phyloP scores from a whole-genome alignment of 2,113 vertebrate species.

The Actenoides hombroni region DNA sequence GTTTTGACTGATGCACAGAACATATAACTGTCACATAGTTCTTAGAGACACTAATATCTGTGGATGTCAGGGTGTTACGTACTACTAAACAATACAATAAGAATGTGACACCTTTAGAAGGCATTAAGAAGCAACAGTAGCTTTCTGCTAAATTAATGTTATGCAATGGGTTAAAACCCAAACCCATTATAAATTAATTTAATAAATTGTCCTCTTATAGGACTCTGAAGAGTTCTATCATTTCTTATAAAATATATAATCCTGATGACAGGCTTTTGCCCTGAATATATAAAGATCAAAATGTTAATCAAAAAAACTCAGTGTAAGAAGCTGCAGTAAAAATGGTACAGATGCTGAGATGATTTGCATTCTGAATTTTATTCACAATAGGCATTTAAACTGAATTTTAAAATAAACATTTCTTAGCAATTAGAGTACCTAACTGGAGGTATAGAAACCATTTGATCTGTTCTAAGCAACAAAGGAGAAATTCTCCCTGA shows the following conservation, averaged over 20 bases:
- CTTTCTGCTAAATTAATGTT: not conserved
- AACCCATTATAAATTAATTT: not conserved
- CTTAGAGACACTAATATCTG: not conserved
- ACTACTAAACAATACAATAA: not conserved
- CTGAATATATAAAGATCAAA: not conserved
- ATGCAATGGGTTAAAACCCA: not conserved
- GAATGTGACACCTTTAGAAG: not conserved
- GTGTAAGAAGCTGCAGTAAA: not conserved
- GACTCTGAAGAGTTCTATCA: not conserved
- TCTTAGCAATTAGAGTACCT: not conserved
- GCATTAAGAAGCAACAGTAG: not conserved
- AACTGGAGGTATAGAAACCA: not conserved
- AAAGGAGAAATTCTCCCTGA: not conserved
- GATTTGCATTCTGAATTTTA: not conserved
- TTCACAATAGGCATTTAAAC: not conserved
- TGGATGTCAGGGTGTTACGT: not conserved
- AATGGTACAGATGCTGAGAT: not conserved
- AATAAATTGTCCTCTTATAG: not conserved
- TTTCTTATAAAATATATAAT: not conserved
- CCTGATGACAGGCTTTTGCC: not conserved
- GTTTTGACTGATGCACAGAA: not conserved
- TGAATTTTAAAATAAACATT: not conserved
- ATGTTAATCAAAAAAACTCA: not conserved
- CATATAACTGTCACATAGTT: accelerated
- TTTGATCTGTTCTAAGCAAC: not conserved